Base-by-base conservation (phyloP, 2,797 vertebrate species). In the Falco biarmicus region DNA sequence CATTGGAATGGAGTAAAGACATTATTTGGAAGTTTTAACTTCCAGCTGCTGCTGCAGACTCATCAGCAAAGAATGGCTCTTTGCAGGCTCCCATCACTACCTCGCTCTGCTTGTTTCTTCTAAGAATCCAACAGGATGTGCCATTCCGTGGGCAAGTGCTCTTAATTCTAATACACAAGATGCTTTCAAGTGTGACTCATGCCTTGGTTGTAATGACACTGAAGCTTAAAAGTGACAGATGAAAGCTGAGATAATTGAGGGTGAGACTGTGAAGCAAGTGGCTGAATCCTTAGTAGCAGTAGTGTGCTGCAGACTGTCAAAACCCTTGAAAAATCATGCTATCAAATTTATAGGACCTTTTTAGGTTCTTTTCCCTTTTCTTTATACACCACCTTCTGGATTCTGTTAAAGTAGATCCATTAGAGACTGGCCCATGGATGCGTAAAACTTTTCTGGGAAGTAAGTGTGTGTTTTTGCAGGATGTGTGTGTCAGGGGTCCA, bases 161-260 rank as follows among this genome's bases (percentile, higher is more conserved):
- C 56, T 69, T 73, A 59, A 13, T 28, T 68, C 73, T 81, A 64
- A 77, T 19, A 48, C 50, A 69, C 45, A 91, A 45, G 91, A 92
- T 80, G 81, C 60, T 90, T 88, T 74, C 45, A 86, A 63, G 41
- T 90, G 81, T 87, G 85, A 70, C 80, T 91, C 80, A 79, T 0
- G 0, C 70, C 47, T 88, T 91, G 86, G 51, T 65, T 89, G 54
- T 93, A 95, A 88, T 81, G 65, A 81, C 83, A 90, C 15, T 22
- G 69, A 84, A 87, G 80, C 80, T 90, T 70, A 84, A 73, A 89
- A 91, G 66, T 79, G 80, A 70, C 73, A 93, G 82, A 66, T 64
- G 76, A 77, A 93, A 94, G 70, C 73, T 47, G 82, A 79, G 70
- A 77, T 71, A 65, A 88, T 90, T 53, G 66, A 39, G 54, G 17